A percentile compares a stretch with the other conserved stretches of the same genome.
These are phyloP conservation scores for Eulemur mongoz DNA, from an alignment of 2,797 vertebrate genomes.

Conservation along the genomic window DNA sequence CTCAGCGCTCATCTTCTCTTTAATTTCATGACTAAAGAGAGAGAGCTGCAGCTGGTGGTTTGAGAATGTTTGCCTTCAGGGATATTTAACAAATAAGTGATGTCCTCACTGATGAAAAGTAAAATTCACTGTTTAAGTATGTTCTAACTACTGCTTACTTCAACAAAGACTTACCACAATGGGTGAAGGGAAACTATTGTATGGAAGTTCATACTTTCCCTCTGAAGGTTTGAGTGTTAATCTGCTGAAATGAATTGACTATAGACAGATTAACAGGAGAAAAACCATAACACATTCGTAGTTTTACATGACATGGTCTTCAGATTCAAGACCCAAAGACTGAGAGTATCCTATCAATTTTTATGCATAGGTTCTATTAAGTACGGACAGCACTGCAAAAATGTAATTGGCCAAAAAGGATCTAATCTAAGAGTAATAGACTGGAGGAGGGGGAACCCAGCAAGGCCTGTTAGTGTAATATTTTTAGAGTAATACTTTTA, in stretches of 20 bases:
- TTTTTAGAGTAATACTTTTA: not conserved
- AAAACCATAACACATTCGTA: not conserved
- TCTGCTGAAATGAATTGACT: not conserved
- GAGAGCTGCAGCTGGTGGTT: not conserved
- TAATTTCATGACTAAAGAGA: not conserved
- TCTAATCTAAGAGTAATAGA: not conserved
- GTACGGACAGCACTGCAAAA: not conserved
- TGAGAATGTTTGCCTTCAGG: conserved; percentile 4
- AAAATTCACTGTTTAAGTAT: conserved; percentile 2
- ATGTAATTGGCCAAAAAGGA: not conserved
- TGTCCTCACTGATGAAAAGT: not conserved
- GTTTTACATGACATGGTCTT: not conserved
- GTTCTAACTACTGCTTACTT: conserved; percentile 26
- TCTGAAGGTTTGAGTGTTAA: not conserved
- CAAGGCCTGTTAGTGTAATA: not conserved
- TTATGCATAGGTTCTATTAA: not conserved
- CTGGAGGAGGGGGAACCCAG: not conserved
- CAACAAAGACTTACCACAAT: not conserved
- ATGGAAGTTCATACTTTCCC: not conserved
- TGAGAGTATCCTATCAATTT: no score
- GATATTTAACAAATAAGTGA: conserved; percentile 23
- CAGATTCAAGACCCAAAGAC: not conserved
- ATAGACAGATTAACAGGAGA: not conserved
- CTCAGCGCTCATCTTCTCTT: not conserved
- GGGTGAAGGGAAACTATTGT: not conserved